A percentile compares a stretch with the other conserved stretches of the same genome.
Conservation (phyloP, 2,797 vertebrate genomes). For the Pseudocheirus occidentalis region DNA sequence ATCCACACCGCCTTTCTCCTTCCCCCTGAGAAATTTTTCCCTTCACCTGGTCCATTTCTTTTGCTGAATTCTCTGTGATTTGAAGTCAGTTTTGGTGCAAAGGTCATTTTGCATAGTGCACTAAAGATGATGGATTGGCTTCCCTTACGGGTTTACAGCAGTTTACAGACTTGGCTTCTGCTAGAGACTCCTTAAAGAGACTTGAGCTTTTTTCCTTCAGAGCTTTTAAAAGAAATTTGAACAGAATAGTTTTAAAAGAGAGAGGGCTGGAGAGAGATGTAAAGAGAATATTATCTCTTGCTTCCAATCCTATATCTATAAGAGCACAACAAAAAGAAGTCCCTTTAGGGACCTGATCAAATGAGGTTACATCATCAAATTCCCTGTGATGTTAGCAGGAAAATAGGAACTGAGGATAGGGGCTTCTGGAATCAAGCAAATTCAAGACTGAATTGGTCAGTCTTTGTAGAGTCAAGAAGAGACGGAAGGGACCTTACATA, state of each 20-base stretch:
- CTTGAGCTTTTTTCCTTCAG: slow-evolving; percentile 4
- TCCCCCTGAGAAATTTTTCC: not conserved
- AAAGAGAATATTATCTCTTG: not conserved
- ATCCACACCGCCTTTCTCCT: not conserved
- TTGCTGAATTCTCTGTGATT: not conserved
- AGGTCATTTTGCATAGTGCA: not conserved
- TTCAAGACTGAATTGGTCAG: not conserved
- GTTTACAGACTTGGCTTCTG: not conserved
- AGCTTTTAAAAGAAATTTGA: slow-evolving; percentile 13
- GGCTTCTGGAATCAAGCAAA: not conserved
- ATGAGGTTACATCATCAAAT: not conserved
- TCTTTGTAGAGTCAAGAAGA: not conserved
- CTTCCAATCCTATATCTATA: not conserved
- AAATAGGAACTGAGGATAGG: not conserved
- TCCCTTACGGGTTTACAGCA: not conserved
- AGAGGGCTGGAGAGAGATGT: not conserved
- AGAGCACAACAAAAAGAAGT: not conserved
- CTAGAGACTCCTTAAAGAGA: slow-evolving; percentile 7
- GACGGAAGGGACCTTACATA: not conserved
- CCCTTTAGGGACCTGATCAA: not conserved
- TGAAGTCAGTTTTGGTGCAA: not conserved
- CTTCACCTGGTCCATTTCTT: not conserved
- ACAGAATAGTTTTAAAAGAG: slow-evolving; percentile 29
- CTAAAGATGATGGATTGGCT: not conserved
- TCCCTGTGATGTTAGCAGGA: not conserved